Evolutionary conservation across 1,140 invertebrate genomes (phyloP).

Genomic region (Apis dorsata): DNA sequence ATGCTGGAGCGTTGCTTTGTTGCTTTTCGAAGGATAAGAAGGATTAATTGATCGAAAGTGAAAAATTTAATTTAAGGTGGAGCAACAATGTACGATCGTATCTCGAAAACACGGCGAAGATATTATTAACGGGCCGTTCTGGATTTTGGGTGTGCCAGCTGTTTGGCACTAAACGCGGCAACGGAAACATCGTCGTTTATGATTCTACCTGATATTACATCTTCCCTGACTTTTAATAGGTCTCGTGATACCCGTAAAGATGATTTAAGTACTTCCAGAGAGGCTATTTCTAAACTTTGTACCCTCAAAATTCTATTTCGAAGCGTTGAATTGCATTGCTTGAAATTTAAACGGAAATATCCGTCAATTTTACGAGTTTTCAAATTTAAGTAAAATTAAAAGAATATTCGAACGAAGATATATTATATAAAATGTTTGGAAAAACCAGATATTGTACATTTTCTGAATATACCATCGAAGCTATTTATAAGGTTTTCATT

Average conservation of each 20-base stretch:
- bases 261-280: neutral
- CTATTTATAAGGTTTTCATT: neutral
- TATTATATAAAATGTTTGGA: neutral
- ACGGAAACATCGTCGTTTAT: conserved; percentile 50
- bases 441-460: neutral
- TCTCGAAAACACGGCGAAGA: conserved; percentile 9
- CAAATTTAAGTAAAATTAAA: neutral
- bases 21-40: no score
- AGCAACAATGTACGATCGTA: conserved; percentile 20
- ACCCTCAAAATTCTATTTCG: neutral
- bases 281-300: neutral
- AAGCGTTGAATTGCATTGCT: neutral
- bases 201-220: conserved; percentile 35
- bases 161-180: conserved; percentile 57
- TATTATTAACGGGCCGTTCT: conserved; percentile 57
- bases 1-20: no score
- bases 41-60: no score
- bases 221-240: conserved; percentile 32
- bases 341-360: neutral
- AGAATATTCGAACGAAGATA: neutral
- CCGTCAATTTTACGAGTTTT: neutral
- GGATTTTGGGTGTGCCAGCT: conserved; percentile 45
- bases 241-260: neutral
- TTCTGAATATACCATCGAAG: neutral
- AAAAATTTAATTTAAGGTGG: neutral